phyloP scores from a whole-genome alignment of 1,140 invertebrate genomes.

The Paracyclopina nana region DNA sequence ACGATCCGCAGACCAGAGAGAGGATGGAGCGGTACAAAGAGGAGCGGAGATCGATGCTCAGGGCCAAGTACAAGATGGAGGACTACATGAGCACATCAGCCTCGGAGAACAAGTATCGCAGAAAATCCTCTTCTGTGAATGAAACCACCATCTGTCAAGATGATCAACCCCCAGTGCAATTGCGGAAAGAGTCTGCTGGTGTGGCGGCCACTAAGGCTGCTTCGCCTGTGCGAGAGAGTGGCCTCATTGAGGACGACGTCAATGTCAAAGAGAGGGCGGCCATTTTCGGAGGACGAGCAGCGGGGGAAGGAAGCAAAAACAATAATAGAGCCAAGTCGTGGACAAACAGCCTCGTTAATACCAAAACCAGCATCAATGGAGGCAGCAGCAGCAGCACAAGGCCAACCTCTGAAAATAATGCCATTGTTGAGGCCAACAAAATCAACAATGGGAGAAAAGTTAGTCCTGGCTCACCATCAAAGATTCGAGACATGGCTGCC shows the following conservation, averaged over 20 bases:
- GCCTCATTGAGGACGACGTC: conserved; percentile 21
- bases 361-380: conserved; percentile 7
- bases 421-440: not conserved
- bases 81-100: conserved; percentile 36
- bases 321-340: conserved; percentile 8
- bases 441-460: too few relatives aligned
- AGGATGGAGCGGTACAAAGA: conserved; percentile 77
- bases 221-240: not conserved
- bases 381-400: conserved; percentile 1
- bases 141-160: conserved; percentile 17
- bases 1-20: conserved; percentile 39
- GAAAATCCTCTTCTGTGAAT: conserved; percentile 22
- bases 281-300: conserved; percentile 18
- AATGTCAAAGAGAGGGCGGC: conserved; percentile 23
- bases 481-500: conserved; percentile 52
- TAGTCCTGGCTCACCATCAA: conserved; percentile 21
- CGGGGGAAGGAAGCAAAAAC: not conserved
- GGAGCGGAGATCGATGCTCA: conserved; percentile 57
- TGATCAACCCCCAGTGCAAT: not conserved
- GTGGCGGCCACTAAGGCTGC: not conserved
- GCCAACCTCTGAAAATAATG: conserved; percentile 9
- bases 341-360: too few relatives aligned
- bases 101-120: not conserved
- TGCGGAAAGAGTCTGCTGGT: too few relatives aligned
- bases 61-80: conserved; percentile 66